Conservation (phyloP, 1,140 invertebrate genomes). For the Drosophila punjabiensis region DNA sequence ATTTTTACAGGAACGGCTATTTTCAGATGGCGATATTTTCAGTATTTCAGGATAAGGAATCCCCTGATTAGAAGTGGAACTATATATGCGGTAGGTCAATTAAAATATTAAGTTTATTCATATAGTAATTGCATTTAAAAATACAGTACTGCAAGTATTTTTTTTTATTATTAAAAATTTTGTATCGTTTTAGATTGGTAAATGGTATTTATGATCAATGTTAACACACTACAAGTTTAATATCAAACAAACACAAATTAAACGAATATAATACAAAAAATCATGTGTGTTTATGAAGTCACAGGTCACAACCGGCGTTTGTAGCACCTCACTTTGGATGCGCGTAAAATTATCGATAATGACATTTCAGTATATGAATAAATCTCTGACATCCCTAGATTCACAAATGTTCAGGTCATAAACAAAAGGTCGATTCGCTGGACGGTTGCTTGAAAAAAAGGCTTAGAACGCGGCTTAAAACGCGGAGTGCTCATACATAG, state of each 20-base stretch:
- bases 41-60: no score
- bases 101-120: no score
- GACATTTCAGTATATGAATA: conserved; percentile 15
- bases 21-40: no score
- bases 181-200: no score
- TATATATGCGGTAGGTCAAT: no score
- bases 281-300: background rate
- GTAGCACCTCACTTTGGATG: background rate
- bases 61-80: no score
- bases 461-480: conserved; percentile 12
- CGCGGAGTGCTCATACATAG: conserved; percentile 24
- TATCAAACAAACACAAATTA: background rate
- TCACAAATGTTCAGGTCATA: conserved; percentile 31
- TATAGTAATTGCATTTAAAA: no score
- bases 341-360: conserved; percentile 23
- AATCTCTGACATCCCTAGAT: conserved; percentile 24
- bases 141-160: no score
- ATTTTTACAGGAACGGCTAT: no score
- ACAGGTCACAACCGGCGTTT: background rate
- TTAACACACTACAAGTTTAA: background rate
- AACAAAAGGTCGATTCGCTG: conserved; percentile 42
- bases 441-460: conserved; percentile 13
- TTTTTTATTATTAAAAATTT: no score
- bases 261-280: background rate
- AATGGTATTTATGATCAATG: no score